These are phyloP conservation scores for Lucilia cuprina DNA, from an alignment of 1,140 invertebrate genomes.

Conservation along the genomic window DNA sequence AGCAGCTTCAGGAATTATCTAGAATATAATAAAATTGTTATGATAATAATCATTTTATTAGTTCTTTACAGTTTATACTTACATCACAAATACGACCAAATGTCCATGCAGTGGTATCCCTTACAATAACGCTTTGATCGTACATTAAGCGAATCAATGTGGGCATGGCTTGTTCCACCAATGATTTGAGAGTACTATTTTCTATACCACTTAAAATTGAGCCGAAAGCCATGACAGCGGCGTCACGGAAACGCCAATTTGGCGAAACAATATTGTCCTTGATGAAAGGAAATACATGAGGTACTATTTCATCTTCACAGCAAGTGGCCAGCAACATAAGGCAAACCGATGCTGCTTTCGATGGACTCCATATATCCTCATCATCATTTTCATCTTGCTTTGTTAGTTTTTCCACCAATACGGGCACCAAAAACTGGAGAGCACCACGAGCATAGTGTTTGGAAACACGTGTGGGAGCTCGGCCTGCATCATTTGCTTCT, in stretches of 20 bases:
- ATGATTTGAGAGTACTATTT: conserved; percentile 82
- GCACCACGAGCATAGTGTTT: conserved; percentile 96
- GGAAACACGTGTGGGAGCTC: conserved; percentile 88
- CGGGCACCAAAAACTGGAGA: conserved; percentile 92
- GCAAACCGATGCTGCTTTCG: conserved; percentile 99
- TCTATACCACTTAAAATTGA: conserved; percentile 96
- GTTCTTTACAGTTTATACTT: conserved; percentile 36
- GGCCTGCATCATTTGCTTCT: conserved; percentile 90
- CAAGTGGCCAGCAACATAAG: conserved; percentile 96
- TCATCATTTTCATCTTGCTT: conserved; percentile 95
- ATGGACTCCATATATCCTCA: conserved; percentile 99
- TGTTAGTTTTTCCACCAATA: conserved; percentile 91
- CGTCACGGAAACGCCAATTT: conserved; percentile 96
- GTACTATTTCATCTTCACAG: conserved; percentile 97
- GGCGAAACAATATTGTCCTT: conserved; percentile 91
- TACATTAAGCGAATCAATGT: conserved; percentile 94
- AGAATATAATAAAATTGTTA: background rate
- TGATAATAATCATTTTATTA: background rate
- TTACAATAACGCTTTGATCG: conserved; percentile 89
- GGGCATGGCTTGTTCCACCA: conserved; percentile 96
- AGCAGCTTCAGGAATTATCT: conserved; percentile 91
- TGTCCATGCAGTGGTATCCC: conserved; percentile 98
- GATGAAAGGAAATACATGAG: conserved; percentile 95
- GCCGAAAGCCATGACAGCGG: conserved; percentile 98
- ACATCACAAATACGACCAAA: conserved; percentile 95